Evolutionary conservation across 2,888 invertebrate species (phyloP), one percentile per base, ranked within the genome.

Genomic region (Parochlus steinenii): DNA sequence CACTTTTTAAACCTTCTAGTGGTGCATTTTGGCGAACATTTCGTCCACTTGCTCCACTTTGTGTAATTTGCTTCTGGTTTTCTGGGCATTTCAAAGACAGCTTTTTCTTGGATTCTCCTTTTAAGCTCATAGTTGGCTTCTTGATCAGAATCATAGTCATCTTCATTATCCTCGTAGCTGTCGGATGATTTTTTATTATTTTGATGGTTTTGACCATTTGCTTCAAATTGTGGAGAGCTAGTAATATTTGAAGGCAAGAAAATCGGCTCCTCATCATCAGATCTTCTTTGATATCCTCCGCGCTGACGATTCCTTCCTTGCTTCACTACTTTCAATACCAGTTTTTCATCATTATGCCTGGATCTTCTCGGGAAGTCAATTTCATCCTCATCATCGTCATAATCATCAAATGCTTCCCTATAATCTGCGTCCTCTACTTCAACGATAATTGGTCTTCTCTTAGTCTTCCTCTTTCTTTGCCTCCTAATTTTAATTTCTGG

Each of bases 21-120:
- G 12, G 74, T 74, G 52, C 92, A 92, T 43, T 73, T 69, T 41
- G 69, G 64, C 0, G 78, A 75, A 51, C 90, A 92, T 8, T 71
- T 61, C 2, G 77, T 76, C 90, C 90, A 92, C 19, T 71, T 62
- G 24, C 77, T 75, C 89, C 90, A 92, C 44, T 69, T 69, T 2
- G 74, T 72, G 49, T 76, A 81, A 10, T 74, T 64, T 18, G 67
- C 45, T 6, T 52, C 40, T 37, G 53, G 50, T 2, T 48, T 45
- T 5, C 52, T 46, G 25, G 44, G 44, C 10, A 48, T 46, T 8
- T 58, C 54, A n/a, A 52, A 47, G 3, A 52, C 54, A 3, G 53
- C 50, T 17, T 49, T 51, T 36, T 55, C 46, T 42, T 28, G 44
- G 46, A 14, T 46, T 46, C 14, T 48, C 47, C 41, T 46, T 44